Evolutionary conservation across 2,113 vertebrate species (phyloP), one percentile per base, ranked within the genome.

Genomic region (Etia nguti): DNA sequence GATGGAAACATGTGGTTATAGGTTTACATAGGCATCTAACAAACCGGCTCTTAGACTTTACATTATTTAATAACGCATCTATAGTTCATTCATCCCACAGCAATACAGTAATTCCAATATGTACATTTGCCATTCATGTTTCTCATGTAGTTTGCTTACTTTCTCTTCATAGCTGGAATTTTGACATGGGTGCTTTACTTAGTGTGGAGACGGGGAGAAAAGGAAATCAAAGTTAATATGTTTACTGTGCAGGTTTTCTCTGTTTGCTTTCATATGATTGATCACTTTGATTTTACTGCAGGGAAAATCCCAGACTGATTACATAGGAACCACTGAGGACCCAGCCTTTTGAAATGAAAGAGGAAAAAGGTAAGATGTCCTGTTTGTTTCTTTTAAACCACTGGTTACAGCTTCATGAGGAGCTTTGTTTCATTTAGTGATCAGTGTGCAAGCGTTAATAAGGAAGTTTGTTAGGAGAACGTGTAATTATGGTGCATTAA

Each of bases 321-420:
- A 20, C 22, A 83, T 62, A 48, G 68, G 38, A 36, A 46, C 20
- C 73, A 48, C 62, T 79, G 80, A 88, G 73, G 70, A 86, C 8
- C 60, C 12, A 36, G 10, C 43, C 9, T 24, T 82, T 59, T 82
- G 90, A 92, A 89, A 95, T 95, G 92, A 91, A 93, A 87, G 85
- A 91, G 48, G 90, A 54, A 73, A 94, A 93, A 93, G 93, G 93
- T 94, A 88, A 92, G 85, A 24, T 75, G 2, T 22, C 56, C 22
- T n/a, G 12, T 10, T 65, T 46, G 31, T 68, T 73, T 70, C 22
- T 18, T 62, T 41, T 18, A 8, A 34, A 75, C 52, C 46, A 12
- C 24, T 75, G 10, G 43, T 20, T 46, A 15, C 48, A 50, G 22
- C 41, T 50, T 20, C 6, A 6, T 20, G 70, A 75, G 70, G 24